Base-by-base conservation (phyloP, 64 coral and sea anemone genomes). In the Dendrophyllia cribrosa region DNA sequence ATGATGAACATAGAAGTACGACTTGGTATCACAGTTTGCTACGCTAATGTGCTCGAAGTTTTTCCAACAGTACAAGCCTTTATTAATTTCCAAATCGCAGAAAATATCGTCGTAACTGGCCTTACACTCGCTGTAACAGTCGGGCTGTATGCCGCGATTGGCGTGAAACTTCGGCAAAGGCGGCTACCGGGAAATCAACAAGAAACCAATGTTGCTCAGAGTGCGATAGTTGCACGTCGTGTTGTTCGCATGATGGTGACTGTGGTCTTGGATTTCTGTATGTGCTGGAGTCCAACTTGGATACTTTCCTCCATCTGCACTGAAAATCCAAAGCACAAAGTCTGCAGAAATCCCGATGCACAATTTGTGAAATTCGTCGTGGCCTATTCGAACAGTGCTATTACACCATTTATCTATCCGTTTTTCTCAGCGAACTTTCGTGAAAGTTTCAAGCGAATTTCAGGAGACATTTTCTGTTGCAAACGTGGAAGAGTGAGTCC, bases 241-340 rank as follows among this genome's bases (percentile, higher is more conserved):
- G 76, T 90, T 24, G 22, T 90, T 15, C 65, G 63, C 4, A 90
- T 90, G 88, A 34, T 90, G 26, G 43, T 77, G 14, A 79, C 88
- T 1, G 88, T 90, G 3, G 46, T 79, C 26, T 3, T 80, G 4
- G 75, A 11, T 0, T 90, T 90, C 16, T 90, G 76, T 51, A 5
- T 90, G 16, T 90, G 88, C 61, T 90, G 75, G 88, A 51, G 63
- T 10, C 88, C 88, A 7, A 11, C 75, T 1, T 90, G 75, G 88
- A n/a, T 79, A 66, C 14, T 59, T 59, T 11, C 78, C 59, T 59
- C 77, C 6, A 64, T 13, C 24, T 90, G 88, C 66, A 3, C 55
- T 43, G 14, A 10, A 51, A 23, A 17, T 6, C 22, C 5, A 22
- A 10, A 12, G 4, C 8, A 34, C 48, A 17, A 10, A 7, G n/a